Percentiles rank a stretch among this genome's conserved stretches.
Conservation (phyloP, 2,113 vertebrate genomes). For the Geococcyx californianus region DNA sequence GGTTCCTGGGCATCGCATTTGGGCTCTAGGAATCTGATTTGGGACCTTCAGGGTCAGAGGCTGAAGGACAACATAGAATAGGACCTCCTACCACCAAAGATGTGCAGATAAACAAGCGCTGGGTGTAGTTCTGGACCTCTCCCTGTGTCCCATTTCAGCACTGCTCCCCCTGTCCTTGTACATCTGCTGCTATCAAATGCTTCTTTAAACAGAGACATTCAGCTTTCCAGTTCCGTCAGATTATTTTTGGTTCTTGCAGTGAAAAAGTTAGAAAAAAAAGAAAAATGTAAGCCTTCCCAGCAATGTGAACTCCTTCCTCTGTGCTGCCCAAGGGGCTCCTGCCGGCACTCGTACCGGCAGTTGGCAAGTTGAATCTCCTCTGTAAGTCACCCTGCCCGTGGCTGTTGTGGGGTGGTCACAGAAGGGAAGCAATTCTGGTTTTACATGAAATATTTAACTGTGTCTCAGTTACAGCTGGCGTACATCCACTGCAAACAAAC, state of each 20-base stretch:
- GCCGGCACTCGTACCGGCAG: fast-evolving
- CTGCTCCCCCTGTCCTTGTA: background rate
- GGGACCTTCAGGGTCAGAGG: background rate
- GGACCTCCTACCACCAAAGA: background rate
- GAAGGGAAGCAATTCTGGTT: conserved; percentile 24
- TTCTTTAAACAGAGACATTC: background rate
- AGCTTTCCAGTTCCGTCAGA: background rate
- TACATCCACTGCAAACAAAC: conserved; percentile 49
- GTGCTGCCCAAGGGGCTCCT: background rate
- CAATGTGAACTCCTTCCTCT: background rate
- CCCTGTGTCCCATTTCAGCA: fast-evolving
- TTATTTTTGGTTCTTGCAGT: background rate
- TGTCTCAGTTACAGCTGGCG: conserved; percentile 45
- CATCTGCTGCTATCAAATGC: background rate
- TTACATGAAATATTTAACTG: conserved; percentile 47
- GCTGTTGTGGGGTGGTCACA: background rate
- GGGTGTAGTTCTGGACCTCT: background rate
- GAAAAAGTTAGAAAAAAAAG: background rate
- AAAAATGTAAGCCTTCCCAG: background rate
- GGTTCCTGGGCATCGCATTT: fast-evolving
- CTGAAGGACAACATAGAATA: too few relatives aligned
- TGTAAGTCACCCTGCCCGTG: conserved; percentile 7
- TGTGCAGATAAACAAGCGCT: fast-evolving
- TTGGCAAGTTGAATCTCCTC: background rate
- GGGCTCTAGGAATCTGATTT: background rate